These are phyloP conservation scores for Eclectus roratus DNA, from an alignment of 2,113 vertebrate species.

Conservation along the genomic window DNA sequence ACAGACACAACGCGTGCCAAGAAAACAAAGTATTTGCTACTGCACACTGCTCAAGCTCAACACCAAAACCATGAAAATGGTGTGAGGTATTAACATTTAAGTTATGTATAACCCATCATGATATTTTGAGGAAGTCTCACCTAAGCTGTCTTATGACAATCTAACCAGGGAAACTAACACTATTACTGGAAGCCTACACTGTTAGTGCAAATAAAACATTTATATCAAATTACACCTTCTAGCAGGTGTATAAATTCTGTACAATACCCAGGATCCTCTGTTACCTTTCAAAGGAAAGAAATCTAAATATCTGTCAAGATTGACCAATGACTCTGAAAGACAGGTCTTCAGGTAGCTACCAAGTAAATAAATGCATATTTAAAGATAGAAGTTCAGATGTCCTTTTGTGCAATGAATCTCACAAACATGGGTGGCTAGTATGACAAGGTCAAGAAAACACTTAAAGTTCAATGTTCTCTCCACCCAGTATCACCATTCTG, in stretches of 20 bases:
- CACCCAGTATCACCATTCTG: background rate
- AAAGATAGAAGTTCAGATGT: background rate
- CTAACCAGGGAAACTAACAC: background rate
- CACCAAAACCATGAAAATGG: background rate
- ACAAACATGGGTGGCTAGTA: background rate
- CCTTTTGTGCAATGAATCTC: background rate
- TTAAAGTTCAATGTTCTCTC: background rate
- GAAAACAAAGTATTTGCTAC: background rate
- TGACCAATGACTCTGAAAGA: background rate
- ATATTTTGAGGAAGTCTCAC: background rate
- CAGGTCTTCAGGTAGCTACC: background rate
- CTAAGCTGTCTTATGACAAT: background rate
- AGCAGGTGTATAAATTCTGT: background rate
- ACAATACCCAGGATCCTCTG: background rate
- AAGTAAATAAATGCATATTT: background rate
- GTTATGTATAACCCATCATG: background rate
- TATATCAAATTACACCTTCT: background rate
- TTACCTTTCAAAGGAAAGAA: background rate
- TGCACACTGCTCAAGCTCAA: background rate
- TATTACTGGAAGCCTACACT: background rate
- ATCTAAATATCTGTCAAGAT: background rate
- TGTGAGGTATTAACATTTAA: background rate
- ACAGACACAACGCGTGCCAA: background rate
- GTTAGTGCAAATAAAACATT: background rate
- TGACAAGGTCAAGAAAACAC: background rate